Percentiles rank a stretch among this genome's conserved stretches.
Conservation (phyloP, 2,113 vertebrate genomes). For the Pristiophorus japonicus region DNA sequence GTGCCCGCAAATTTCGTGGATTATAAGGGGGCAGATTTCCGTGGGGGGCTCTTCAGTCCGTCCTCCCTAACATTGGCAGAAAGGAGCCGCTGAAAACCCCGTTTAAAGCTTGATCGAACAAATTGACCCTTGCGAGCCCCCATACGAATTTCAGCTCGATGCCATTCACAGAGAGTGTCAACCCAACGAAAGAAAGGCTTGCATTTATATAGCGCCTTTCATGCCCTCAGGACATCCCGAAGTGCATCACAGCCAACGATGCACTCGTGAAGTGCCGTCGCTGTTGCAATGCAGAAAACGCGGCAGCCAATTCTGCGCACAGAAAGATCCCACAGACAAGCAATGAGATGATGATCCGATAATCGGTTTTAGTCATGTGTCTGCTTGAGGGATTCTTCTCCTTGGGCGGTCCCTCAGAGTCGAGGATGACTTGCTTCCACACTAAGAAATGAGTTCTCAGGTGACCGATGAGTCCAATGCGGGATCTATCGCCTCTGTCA, state of each 20-base stretch:
- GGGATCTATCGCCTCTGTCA: too few relatives aligned
- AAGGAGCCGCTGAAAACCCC: neutral
- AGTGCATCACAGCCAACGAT: neutral
- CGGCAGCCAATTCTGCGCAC: too few relatives aligned
- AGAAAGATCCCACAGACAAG: neutral
- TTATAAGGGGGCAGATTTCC: neutral
- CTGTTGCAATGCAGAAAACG: neutral
- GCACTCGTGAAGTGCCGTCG: neutral
- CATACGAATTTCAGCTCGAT: too few relatives aligned
- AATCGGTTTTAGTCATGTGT: neutral
- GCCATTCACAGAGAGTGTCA: too few relatives aligned
- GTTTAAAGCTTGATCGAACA: neutral
- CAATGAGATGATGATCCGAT: neutral
- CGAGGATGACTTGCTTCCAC: too few relatives aligned
- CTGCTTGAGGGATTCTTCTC: too few relatives aligned
- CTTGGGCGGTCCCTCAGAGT: too few relatives aligned
- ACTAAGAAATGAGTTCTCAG: too few relatives aligned
- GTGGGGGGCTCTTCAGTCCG: neutral
- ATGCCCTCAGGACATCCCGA: neutral
- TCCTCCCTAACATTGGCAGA: neutral
- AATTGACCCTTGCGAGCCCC: neutral
- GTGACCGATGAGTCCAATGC: too few relatives aligned
- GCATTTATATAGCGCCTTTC: neutral
- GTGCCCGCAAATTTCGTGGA: neutral
- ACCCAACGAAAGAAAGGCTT: too few relatives aligned